Base-by-base conservation (phyloP, 2,888 invertebrate genomes). In the Elegia similella region DNA sequence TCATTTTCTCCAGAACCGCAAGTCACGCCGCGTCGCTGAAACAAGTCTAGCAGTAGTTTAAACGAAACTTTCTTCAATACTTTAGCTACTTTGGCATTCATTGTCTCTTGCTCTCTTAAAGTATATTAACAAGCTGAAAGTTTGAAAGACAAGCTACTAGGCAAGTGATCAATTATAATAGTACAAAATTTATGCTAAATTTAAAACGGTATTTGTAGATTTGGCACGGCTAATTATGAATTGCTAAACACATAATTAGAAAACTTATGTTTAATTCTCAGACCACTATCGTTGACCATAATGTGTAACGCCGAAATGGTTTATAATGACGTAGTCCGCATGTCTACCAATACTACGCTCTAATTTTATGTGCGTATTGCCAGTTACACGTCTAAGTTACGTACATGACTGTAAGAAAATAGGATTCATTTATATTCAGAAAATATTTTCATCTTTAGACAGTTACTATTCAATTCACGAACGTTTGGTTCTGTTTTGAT, bases 341-440 rank as follows among this genome's bases (percentile, higher is more conserved):
- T 64, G 64, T 70, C 69, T 76, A 78, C 70, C 67, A 68, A 69
- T 60, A 62, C 78, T 84, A 84, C 72, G 59, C 60, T 69, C 76
- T 85, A 80, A 74, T 64, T 56, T 73, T 74, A 81, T 88, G 86
- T 90, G 86, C 88, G 88, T 86, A 80, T 86, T 84, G 82, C 81
- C 82, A 80, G 82, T 83, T 83, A 80, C 72, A 82, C 73, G 68
- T 74, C 83, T 87, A 86, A 81, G 71, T 80, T 83, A 85, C 79
- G 78, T 86, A 86, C 78, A 81, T 76, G 73, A 81, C 77, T 81
- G 86, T 90, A 90, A 84, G 90, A 89, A 91, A 90, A 90, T 89
- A 90, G 85, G 85, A 82, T 84, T 86, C 67, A 80, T 82, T 87
- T 84, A 73, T 82, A 75, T 80, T 88, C 79, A 84, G 87, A 90